Evolutionary conservation across 1,140 invertebrate genomes (phyloP), one percentile per base, ranked within the genome.

Genomic region (Diprion similis): DNA sequence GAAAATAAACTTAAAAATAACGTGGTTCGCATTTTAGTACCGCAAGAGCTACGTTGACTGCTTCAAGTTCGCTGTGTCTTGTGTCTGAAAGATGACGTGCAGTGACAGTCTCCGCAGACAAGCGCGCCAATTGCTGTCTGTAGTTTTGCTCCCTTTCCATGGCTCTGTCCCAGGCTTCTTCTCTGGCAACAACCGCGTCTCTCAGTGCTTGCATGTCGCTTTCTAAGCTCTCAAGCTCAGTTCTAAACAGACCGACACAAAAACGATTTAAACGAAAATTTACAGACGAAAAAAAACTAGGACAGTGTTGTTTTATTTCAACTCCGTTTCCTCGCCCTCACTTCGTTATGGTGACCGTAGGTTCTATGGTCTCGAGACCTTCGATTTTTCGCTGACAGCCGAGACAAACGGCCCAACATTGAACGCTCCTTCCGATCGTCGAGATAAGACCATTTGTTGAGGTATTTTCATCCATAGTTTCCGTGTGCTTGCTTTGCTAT

Each of bases 81-180:
- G 78, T 76, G 46, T 87, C 84, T 1, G 80, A 80, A 46, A 84
- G 74, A 66, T 86, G 85, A 17, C 81, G 82, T 67, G 71, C 73
- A 0, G 81, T 84, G 11, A 85, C 78, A 10, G 80, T 72, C 71
- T 88, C 86, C 1, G 81, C 69, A 7, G 81, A 83, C 8, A 86
- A 47, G 9, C 82, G 73, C n/a, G 78, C 77, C 72, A 87, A 81
- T 76, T 87, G 84, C 8, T 79, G 78, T 24, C 77, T 78, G 51
- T 84, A 87, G 65, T 76, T 82, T 65, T 82, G 78, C 69, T 87
- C 86, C 1, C 79, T 79, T 45, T 84, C 83, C 51, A 79, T 66
- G 0, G 80, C 75, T 69, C 80, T 77, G 47, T 83, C 71, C 84
- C 83, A 86, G 0, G 77, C 77, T 68, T 84, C 73, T 73, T 88